phyloP scores from a whole-genome alignment of 1,140 invertebrate species.

The Mizuhopecten yessoensis region DNA sequence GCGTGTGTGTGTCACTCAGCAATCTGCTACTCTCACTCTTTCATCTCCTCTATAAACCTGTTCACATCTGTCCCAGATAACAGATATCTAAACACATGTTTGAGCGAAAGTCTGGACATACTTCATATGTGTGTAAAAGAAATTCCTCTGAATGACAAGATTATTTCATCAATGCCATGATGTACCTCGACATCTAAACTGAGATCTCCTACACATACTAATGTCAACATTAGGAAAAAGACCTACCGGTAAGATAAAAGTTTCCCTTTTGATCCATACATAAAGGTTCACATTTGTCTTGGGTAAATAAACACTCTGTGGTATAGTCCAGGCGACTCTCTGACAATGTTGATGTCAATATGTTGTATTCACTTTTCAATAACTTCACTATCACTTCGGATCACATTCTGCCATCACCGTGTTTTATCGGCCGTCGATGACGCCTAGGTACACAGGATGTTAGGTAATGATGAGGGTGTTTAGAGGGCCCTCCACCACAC shows the following conservation, averaged over 20 bases:
- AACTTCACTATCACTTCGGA: background rate
- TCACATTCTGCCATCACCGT: background rate
- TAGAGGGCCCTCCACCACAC: background rate
- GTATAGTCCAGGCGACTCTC: background rate
- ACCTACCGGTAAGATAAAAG: too few species aligned
- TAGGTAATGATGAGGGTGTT: background rate
- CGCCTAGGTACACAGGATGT: background rate
- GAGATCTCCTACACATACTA: too few species aligned
- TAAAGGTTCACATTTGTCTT: too few species aligned
- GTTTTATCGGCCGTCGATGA: too few species aligned
- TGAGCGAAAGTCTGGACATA: too few species aligned
- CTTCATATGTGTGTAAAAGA: background rate
- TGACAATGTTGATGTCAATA: background rate
- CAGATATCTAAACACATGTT: too few species aligned
- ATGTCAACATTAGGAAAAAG: too few species aligned
- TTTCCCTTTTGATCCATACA: too few species aligned
- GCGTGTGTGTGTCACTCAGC: background rate
- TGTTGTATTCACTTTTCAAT: background rate
- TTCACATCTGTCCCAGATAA: constrained; percentile 10
- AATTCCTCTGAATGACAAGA: too few species aligned
- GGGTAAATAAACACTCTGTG: too few species aligned
- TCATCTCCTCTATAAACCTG: background rate
- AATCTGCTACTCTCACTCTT: background rate
- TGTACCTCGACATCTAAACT: too few species aligned
- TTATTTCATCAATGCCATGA: too few species aligned